Percentiles rank a stretch among this genome's conserved stretches.
Conservation (phyloP, 23 tunicate species). For the Styela plicata region DNA sequence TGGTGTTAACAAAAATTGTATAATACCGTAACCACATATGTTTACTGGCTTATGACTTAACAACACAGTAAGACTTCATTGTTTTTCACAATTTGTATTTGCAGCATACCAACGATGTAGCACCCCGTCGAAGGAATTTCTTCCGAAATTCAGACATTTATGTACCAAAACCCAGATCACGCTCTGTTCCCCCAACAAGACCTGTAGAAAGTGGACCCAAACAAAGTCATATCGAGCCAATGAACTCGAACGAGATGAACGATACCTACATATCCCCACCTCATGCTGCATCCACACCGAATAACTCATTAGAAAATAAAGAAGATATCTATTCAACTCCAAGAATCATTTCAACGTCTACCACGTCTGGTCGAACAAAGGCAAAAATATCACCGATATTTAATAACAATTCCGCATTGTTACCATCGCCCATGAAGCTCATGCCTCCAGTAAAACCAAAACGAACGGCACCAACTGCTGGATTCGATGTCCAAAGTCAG, state of each 20-base stretch:
- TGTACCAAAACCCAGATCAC: background rate
- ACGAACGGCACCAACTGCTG: background rate
- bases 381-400: background rate
- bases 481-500: background rate
- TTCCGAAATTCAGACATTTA: background rate
- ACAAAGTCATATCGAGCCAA: background rate
- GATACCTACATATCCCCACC: background rate
- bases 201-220: background rate
- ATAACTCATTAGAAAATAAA: background rate
- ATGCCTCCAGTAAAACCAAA: conserved; percentile 14
- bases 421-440: conserved; percentile 9
- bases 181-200: background rate
- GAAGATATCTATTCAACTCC: background rate
- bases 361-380: background rate
- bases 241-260: background rate
- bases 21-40: too few relatives aligned
- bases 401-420: background rate
- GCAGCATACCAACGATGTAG: background rate
- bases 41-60: too few relatives aligned
- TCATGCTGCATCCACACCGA: background rate
- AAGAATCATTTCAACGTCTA: background rate
- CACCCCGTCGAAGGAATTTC: background rate
- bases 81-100: too few relatives aligned
- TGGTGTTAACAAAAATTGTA: too few relatives aligned
- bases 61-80: too few relatives aligned